Conservation (phyloP, 2,888 invertebrate genomes). For the Notodonta ziczac region DNA sequence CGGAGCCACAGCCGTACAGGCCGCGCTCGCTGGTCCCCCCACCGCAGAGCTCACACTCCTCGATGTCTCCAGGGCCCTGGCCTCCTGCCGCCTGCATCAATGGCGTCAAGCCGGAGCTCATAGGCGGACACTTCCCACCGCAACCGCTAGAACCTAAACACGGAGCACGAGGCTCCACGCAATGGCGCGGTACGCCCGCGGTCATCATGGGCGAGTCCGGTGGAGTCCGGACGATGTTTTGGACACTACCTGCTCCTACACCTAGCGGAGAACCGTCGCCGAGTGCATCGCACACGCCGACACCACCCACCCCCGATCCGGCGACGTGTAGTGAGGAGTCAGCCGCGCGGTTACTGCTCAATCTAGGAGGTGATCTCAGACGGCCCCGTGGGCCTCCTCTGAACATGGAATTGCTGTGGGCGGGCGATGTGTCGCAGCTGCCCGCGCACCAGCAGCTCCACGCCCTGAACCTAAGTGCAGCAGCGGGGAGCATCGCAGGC, state of each 20-base stretch:
- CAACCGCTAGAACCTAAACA: constrained; percentile 72
- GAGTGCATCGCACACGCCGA: constrained; percentile 82
- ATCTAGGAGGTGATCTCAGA: constrained; percentile 89
- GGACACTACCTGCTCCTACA: constrained; percentile 85
- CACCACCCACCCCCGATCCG: constrained; percentile 82
- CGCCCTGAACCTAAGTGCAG: constrained; percentile 90
- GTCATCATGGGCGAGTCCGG: constrained; percentile 97
- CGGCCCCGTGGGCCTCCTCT: constrained; percentile 88
- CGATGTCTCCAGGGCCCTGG: constrained; percentile 78
- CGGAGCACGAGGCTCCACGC: constrained; percentile 68
- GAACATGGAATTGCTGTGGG: constrained; percentile 97
- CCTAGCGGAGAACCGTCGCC: constrained; percentile 80
- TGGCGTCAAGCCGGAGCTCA: constrained; percentile 93
- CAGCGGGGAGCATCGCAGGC: constrained; percentile 74
- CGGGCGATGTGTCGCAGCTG: constrained; percentile 93
- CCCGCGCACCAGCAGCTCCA: constrained; percentile 93
- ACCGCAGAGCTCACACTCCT: constrained; percentile 69
- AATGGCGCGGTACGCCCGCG: constrained; percentile 90
- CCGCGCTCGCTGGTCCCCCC: constrained; percentile 73
- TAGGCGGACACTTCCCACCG: constrained; percentile 85
- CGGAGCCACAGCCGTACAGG: constrained; percentile 67
- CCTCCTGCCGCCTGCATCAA: constrained; percentile 88
- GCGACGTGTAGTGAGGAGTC: constrained; percentile 85
- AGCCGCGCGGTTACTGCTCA: constrained; percentile 89
- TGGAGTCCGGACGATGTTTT: constrained; percentile 90